Base-by-base conservation (phyloP, 2,113 vertebrate species). In the Channa argus region DNA sequence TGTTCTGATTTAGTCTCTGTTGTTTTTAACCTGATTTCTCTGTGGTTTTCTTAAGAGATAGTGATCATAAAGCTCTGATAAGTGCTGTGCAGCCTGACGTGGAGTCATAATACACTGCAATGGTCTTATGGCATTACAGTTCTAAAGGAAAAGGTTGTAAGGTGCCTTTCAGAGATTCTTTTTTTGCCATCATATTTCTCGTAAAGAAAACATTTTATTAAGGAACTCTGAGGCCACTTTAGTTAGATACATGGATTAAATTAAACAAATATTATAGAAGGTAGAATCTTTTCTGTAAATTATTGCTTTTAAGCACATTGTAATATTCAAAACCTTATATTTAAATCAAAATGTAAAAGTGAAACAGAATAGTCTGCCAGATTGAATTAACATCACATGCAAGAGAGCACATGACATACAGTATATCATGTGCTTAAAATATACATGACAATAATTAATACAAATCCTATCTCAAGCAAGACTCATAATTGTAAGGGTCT, bases 161-260 rank as follows among this genome's bases (percentile, higher is more conserved):
- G 85, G 84, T 89, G 89, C 84, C 82, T 89, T 86, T 74, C 68
- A 70, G 69, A 77, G 63, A 74, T 88, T 82, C 15, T 70, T 63
- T 58, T 79, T 52, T 58, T 68, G 63, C 70, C 62, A 50, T 65
- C 9, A 49, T 69, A 68, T 46, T 58, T 46, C 5, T 41, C 11
- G 55, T 71, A 39, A 34, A 49, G 13, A 62, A 9, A 66, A 60
- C 38, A 72, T 24, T 7, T 13, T n/a, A 56, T 6, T 74, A 45
- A 77, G 63, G 34, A 73, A 64, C 24, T 37, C 8, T 4, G 58
- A 46, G 52, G 12, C 13, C 49, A 15, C 76, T 78, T 15, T 49
- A 41, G 34, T n/a, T 61, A 9, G 15, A 75, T 63, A 62, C 8
- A 55, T 24, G 2, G 41, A 34, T 43, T 63, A 12, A 66, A 46